Base-by-base conservation (phyloP, 2,797 vertebrate genomes). In the Enteromius mattozi region DNA sequence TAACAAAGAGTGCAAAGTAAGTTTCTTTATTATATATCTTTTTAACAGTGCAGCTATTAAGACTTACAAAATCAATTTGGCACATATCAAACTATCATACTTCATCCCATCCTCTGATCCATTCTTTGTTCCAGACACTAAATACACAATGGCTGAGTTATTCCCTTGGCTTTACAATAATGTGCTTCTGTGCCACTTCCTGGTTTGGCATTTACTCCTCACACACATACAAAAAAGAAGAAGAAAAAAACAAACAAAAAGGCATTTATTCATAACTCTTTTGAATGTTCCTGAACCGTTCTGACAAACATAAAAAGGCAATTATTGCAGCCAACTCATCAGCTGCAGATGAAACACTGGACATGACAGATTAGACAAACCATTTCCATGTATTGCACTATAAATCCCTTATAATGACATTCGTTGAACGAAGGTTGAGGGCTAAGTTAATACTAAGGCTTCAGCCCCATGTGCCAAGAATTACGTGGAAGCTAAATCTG, bases 141-240 rank as follows among this genome's bases (percentile, higher is more conserved):
- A 83, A 76, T 87, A 85, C 63, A 85, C 49, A 88, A 93, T 95
- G 93, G 94, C 94, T 94, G 91, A 83, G 86, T 75, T 83, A 91
- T 94, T 92, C 90, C 92, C 90, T 92, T 94, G 92, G 94, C 93
- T 93, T 92, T 75, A 90, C 74, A 84, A 90, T 85, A 85, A 92
- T 92, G 92, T 93, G 92, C 92, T 94, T 93, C 82, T 87, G 89
- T 86, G 75, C 80, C 85, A 81, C 88, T 86, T 75, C 88, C 68
- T 85, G 86, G 88, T 90, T 94, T 91, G 91, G 84, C 87, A 88
- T 89, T 78, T 82, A 82, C 69, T 78, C 65, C 78, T 24, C 66
- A 88, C 30, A 69, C 66, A 4, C 54, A 78, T 65, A 74, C 2
- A 35, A 75, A 84, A 66, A 70, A 1, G 6, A 37, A 5, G 3